Evolutionary conservation across 2,797 vertebrate species (phyloP), one percentile per base, ranked within the genome.

Genomic region (Chelonia mydas): DNA sequence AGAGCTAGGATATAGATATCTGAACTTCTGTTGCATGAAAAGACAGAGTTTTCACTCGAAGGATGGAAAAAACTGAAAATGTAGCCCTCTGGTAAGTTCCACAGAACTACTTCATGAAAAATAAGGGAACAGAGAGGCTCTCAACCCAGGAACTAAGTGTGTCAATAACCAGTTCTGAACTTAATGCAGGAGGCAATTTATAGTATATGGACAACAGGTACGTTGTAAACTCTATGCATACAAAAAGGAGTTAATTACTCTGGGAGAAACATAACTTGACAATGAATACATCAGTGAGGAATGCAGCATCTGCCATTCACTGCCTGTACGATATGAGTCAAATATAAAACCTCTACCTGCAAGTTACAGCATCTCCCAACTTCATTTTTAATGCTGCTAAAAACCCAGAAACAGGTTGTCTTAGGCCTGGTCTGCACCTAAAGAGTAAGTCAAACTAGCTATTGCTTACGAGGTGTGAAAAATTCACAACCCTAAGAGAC

Each of bases 321-420:
- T 11, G 41, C 21, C 84, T 12, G 37, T 0, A 4, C 81, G 84
- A 45, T 0, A 0, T 0, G 49, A 85, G 77, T 53, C 19, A 7
- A 81, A 74, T n/a, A 21, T 53, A 28, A 59, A 79, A 21, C 33
- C 72, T 50, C 81, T 11, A 12, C 41, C 41, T 28, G 28, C 21
- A 55, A 31, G 31, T 37, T 12, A 7, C 45, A 72, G 76, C 59
- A 76, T 45, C 84, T 76, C 23, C 74, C 12, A 2, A 0, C 5
- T 28, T 13, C 8, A 50, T 37, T 57, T 76, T 76, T 74, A 28
- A 55, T 37, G 28, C 59, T 72, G 2, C 23, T 17, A 28, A 81
- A 77, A 78, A 33, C 2, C 61, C 90, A 76, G 12, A 10, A 1
- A 50, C 31, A 61, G 17, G 7, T 53, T 7, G 33, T 37, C 33